Percentiles rank a stretch among this genome's conserved stretches.
Evolutionary conservation across 2,888 invertebrate species (phyloP).

Genomic region (Hedychridium roseum): DNA sequence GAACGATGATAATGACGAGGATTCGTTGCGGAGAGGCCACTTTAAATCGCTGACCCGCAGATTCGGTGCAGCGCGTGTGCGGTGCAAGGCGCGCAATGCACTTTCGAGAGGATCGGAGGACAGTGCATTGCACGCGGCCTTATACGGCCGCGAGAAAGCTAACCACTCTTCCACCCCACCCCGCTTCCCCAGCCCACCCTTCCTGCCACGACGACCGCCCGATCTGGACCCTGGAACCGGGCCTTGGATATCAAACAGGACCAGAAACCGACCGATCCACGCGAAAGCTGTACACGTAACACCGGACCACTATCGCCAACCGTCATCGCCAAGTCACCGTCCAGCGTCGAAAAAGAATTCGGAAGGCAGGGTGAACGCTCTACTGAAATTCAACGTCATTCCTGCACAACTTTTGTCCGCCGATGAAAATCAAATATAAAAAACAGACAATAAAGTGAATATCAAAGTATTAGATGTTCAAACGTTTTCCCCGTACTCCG

Average conservation of each 20-base stretch:
- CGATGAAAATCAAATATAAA: no score
- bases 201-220: conserved; percentile 10
- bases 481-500: no score
- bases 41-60: conserved; percentile 28
- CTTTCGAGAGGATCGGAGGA: conserved; percentile 17
- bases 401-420: no score
- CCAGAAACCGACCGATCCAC: conserved; percentile 21
- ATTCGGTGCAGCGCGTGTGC: conserved; percentile 26
- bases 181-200: neutral
- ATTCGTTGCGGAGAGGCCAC: no score
- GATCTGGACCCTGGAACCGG: conserved; percentile 31
- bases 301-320: no score
- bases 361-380: no score
- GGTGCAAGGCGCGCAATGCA: no score
- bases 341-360: no score
- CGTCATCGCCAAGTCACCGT: no score
- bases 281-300: conserved; percentile 1
- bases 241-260: conserved; percentile 35
- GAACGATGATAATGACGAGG: no score
- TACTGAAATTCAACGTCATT: neutral
- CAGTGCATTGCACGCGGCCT: conserved; percentile 29
- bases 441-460: no score
- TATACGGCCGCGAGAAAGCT: conserved; percentile 42
- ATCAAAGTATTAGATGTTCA: no score
- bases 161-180: conserved; percentile 2